phyloP scores from a whole-genome alignment of 1,140 invertebrate species.

The Anoplophora glabripennis region DNA sequence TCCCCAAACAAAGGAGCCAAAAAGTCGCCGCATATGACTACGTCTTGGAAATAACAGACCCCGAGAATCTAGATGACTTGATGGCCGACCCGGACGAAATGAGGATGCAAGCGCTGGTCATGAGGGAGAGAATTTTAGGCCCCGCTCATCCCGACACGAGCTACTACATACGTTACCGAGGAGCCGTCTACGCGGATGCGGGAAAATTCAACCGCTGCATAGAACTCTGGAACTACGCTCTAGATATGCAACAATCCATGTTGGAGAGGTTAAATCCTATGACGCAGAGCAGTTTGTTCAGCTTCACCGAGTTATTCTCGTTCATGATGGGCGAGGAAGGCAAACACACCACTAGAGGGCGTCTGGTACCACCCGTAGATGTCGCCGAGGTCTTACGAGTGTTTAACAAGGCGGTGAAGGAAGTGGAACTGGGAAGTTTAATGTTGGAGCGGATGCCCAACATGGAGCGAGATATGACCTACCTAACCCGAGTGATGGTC shows the following conservation, averaged over 20 bases:
- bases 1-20: slow-evolving; percentile 37
- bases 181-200: slow-evolving; percentile 92
- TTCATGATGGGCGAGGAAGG: slow-evolving; percentile 85
- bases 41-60: slow-evolving; percentile 74
- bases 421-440: slow-evolving; percentile 54
- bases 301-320: slow-evolving; percentile 92
- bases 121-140: slow-evolving; percentile 86
- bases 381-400: slow-evolving; percentile 80
- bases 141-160: slow-evolving; percentile 94
- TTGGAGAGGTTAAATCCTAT: slow-evolving; percentile 90
- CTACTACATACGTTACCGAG: slow-evolving; percentile 91
- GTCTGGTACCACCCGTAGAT: slow-evolving; percentile 73
- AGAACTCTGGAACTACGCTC: slow-evolving; percentile 92
- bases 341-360: slow-evolving; percentile 63
- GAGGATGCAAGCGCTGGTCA: slow-evolving; percentile 93
- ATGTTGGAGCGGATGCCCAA: slow-evolving; percentile 57
- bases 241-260: slow-evolving; percentile 93
- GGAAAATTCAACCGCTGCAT: slow-evolving; percentile 91
- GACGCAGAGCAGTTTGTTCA: slow-evolving; percentile 89
- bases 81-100: slow-evolving; percentile 91
- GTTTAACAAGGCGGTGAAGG: slow-evolving; percentile 73
- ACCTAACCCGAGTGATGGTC: slow-evolving; percentile 80
- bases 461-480: slow-evolving; percentile 69
- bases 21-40: slow-evolving; percentile 85
- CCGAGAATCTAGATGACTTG: slow-evolving; percentile 79